Base-by-base conservation (phyloP, 1,140 invertebrate genomes). In the Cyclargus thomasi region DNA sequence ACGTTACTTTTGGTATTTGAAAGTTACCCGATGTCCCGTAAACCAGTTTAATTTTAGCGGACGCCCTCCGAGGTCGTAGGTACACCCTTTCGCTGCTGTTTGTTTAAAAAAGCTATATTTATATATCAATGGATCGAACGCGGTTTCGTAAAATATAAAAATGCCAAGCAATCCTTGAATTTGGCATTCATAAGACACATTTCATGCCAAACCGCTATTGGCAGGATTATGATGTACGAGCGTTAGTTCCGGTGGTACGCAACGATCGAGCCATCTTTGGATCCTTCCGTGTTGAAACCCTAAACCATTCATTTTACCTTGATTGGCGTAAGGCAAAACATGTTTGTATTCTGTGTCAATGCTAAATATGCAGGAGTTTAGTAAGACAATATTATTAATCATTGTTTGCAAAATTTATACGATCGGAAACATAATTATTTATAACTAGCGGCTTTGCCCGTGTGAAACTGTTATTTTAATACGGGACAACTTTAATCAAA, bases 131-230 rank as follows among this genome's bases (percentile, higher is more conserved):
- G 6, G 6, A 29, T 29, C 29, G 29, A 29, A 29, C 29, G 39
- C 1, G 39, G 39, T 47, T 47, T 47, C 39, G 14, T 3, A 47
- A 11, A 47, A 47, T 47, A 47, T 16, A 47, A 47, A 47, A 47
- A 47, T 16, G 1, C 39, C 14, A 47, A 47, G 39, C 11, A 16
- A 47, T 47, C 14, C 39, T 47, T 47, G 39, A 47, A 47, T 47
- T 47, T 47, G 39, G 39, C 39, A 47, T 47, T 47, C 39, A 47
- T 47, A 47, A 47, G 39, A 47, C 14, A 47, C 39, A 47, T 47
- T 47, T 11, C 39, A 47, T 16, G 11, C 39, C 39, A 47, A 47
- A 47, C 39, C 39, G 39, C 2, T 47, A 47, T 47, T 47, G 39
- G 39, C 39, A 47, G 14, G 39, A 47, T 14, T 11, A 47, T 47